Conservation (phyloP, 2,888 invertebrate species). For the Cheilosia pagana region DNA sequence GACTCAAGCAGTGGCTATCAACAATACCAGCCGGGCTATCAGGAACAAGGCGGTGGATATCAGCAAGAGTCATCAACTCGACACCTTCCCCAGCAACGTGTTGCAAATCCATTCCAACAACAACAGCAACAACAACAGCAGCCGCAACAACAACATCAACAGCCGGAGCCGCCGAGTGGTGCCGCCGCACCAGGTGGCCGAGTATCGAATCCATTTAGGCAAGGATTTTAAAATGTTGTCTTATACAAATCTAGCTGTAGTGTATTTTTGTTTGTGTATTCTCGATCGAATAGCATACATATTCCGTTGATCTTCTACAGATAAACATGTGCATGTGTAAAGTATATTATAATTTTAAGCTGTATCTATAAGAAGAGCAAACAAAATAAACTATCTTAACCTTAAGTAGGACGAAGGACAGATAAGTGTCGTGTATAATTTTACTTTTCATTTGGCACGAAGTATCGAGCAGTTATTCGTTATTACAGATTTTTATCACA, state of each 20-base stretch:
- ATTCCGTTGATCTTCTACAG: slow-evolving; percentile 52
- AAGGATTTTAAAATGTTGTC: slow-evolving; percentile 88
- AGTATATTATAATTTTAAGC: slow-evolving; percentile 33
- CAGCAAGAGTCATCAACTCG: slow-evolving; percentile 81
- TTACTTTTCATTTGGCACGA: not conserved
- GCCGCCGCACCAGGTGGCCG: slow-evolving; percentile 82
- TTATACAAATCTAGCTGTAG: slow-evolving; percentile 83
- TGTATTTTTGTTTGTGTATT: slow-evolving; percentile 79
- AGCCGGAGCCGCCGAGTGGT: slow-evolving; percentile 78
- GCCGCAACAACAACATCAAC: slow-evolving; percentile 81
- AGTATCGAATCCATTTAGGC: slow-evolving; percentile 91
- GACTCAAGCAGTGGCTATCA: slow-evolving; percentile 81
- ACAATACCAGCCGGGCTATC: slow-evolving; percentile 83
- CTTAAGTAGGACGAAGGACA: slow-evolving; percentile 1
- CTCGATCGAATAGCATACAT: slow-evolving; percentile 78
- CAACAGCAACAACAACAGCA: slow-evolving; percentile 83
- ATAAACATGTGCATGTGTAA: slow-evolving; percentile 37
- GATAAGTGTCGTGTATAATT: slow-evolving; percentile 8
- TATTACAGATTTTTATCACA: not conserved
- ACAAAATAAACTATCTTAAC: slow-evolving; percentile 6
- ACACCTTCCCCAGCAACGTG: slow-evolving; percentile 84
- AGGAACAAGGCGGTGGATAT: slow-evolving; percentile 83
- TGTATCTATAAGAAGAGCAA: not conserved
- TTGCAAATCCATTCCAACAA: slow-evolving; percentile 91
- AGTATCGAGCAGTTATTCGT: not conserved